Conservation (phyloP, 2,113 vertebrate genomes). For the Gasterosteus aculeatus region DNA sequence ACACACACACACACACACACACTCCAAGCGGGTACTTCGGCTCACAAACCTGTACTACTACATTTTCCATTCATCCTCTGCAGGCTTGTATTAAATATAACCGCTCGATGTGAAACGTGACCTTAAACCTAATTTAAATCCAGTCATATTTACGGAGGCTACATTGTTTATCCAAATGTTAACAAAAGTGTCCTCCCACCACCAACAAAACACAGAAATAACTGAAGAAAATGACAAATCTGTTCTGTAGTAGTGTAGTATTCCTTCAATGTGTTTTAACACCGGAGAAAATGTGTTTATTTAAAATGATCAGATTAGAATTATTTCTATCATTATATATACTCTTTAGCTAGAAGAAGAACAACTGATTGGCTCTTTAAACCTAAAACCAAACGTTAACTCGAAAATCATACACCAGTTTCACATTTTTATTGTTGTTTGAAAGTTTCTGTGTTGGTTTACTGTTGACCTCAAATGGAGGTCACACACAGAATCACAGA, state of each 20-base stretch:
- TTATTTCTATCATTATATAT: not conserved
- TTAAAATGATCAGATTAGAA: not conserved
- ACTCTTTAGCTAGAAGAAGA: not conserved
- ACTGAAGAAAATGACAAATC: not conserved
- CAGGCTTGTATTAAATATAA: not conserved
- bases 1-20: slow-evolving; percentile 30
- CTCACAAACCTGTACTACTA: slow-evolving; percentile 2
- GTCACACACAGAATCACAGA: not conserved
- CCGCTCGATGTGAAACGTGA: not conserved
- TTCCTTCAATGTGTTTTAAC: not conserved
- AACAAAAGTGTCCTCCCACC: not conserved
- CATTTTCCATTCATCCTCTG: not conserved
- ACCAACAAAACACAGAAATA: not conserved
- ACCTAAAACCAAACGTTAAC: not conserved
- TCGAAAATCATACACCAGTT: not conserved
- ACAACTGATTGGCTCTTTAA: not conserved
- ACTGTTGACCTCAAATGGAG: not conserved
- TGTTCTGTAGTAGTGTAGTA: too few species aligned
- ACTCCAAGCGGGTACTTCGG: slow-evolving; percentile 14
- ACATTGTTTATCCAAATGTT: not conserved
- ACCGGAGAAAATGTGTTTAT: not conserved
- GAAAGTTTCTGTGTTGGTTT: not conserved
- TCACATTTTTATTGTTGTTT: not conserved
- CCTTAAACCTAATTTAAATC: not conserved
- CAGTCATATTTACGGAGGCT: not conserved